These are phyloP conservation scores for Gallinago media DNA, from an alignment of 2,113 vertebrate genomes.

Conservation along the genomic window DNA sequence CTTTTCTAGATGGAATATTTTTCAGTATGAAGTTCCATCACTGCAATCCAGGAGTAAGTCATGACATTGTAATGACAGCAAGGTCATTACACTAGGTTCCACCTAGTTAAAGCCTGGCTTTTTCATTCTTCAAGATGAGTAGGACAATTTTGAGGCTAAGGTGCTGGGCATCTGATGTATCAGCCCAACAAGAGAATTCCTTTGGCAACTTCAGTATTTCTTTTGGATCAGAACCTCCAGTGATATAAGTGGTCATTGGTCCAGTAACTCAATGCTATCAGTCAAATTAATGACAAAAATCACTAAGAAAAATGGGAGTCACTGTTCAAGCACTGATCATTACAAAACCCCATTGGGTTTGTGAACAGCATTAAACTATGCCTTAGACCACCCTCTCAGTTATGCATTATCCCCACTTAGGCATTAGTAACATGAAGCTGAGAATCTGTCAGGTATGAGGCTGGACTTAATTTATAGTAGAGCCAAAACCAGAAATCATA, in stretches of 20 bases:
- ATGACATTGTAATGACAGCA: not conserved
- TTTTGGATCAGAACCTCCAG: not conserved
- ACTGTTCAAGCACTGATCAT: not conserved
- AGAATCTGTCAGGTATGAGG: not conserved
- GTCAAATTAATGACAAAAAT: not conserved
- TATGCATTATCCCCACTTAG: not conserved
- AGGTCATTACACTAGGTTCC: not conserved
- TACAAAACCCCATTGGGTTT: not conserved
- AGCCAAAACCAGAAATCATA: not conserved
- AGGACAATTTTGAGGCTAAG: not conserved
- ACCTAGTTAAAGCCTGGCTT: not conserved
- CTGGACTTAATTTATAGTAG: not conserved
- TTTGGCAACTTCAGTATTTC: not conserved
- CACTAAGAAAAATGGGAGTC: not conserved
- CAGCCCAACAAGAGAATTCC: not conserved
- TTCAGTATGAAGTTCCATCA: not conserved
- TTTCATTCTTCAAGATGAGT: not conserved
- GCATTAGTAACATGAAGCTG: not conserved
- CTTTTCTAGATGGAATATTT: not conserved
- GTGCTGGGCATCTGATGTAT: not conserved
- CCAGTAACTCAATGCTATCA: not conserved
- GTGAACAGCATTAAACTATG: not conserved
- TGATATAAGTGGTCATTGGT: not conserved
- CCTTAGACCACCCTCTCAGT: not conserved
- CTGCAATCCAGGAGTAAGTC: not conserved